Evolutionary conservation across 2,888 invertebrate species (phyloP).

Genomic region (Euplagia quadripunctaria): DNA sequence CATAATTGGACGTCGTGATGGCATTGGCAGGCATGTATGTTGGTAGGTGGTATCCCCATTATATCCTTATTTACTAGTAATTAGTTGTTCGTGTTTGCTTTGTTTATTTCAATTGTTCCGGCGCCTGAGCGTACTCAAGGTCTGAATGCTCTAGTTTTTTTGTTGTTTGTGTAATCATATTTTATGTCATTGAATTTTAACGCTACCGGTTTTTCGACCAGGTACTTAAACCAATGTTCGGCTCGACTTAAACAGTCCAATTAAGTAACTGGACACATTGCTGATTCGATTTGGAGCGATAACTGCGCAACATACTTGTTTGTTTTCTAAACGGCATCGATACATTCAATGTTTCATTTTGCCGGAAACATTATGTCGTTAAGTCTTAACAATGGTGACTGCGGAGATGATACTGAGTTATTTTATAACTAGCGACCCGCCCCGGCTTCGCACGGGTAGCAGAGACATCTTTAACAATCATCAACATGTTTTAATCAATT

Average conservation of each 20-base stretch:
- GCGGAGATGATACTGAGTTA: slow-evolving; percentile 17
- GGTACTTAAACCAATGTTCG: slow-evolving; percentile 20
- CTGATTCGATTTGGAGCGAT: slow-evolving; percentile 59
- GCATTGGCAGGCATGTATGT: slow-evolving; percentile 81
- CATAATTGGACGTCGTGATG: slow-evolving; percentile 74
- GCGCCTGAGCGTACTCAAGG: slow-evolving; percentile 72
- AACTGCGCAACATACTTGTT: slow-evolving; percentile 73
- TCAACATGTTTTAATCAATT: no score
- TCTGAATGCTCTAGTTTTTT: slow-evolving; percentile 68
- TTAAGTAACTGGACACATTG: slow-evolving; percentile 47
- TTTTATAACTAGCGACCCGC: no score
- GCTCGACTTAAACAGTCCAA: slow-evolving; percentile 35
- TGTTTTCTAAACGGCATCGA: slow-evolving; percentile 54
- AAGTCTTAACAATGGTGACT: slow-evolving; percentile 20
- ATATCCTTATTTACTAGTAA: slow-evolving; percentile 42
- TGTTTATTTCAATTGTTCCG: slow-evolving; percentile 61
- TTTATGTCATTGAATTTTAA: slow-evolving; percentile 40
- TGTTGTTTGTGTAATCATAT: slow-evolving; percentile 45
- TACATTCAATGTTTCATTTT: slow-evolving; percentile 44
- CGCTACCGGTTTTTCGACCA: slow-evolving; percentile 32
- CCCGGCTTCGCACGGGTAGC: no score
- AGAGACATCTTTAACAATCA: no score
- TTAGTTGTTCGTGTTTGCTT: slow-evolving; percentile 62
- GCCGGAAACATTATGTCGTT: slow-evolving; percentile 39
- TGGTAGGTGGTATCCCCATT: slow-evolving; percentile 73